Conservation (phyloP, 2,797 vertebrate genomes). For the Liasis olivaceus region DNA sequence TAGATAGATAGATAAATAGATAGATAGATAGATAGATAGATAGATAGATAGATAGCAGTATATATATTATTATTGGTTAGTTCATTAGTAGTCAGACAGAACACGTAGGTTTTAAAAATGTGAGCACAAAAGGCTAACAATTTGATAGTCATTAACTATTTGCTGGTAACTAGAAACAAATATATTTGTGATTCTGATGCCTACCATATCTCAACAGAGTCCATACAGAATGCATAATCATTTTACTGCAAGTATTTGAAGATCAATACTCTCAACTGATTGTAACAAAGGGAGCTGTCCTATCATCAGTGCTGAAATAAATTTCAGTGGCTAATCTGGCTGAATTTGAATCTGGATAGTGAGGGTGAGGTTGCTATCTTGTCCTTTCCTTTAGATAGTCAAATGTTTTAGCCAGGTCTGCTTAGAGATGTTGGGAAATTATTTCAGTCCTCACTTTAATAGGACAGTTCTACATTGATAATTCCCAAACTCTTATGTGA, state of each 20-base stretch:
- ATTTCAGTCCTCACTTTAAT: neutral
- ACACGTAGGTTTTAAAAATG: neutral
- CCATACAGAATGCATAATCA: neutral
- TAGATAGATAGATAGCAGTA: too few relatives aligned
- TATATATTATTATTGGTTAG: neutral
- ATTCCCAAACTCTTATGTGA: neutral
- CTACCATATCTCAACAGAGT: neutral
- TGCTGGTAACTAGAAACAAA: neutral
- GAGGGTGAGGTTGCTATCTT: neutral
- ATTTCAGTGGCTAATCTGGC: neutral
- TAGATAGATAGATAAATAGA: too few relatives aligned
- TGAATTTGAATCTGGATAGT: neutral
- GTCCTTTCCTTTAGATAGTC: neutral
- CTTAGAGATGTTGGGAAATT: neutral
- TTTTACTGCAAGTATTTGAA: neutral
- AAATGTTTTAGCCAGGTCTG: neutral
- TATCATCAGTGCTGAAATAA: neutral
- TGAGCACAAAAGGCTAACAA: neutral
- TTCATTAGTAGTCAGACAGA: neutral
- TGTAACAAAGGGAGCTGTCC: neutral
- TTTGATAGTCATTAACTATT: neutral
- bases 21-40: neutral
- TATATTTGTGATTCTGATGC: neutral
- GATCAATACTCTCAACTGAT: neutral
- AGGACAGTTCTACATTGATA: neutral